phyloP scores from a whole-genome alignment of 2,113 vertebrate species.

The Alouatta palliata region DNA sequence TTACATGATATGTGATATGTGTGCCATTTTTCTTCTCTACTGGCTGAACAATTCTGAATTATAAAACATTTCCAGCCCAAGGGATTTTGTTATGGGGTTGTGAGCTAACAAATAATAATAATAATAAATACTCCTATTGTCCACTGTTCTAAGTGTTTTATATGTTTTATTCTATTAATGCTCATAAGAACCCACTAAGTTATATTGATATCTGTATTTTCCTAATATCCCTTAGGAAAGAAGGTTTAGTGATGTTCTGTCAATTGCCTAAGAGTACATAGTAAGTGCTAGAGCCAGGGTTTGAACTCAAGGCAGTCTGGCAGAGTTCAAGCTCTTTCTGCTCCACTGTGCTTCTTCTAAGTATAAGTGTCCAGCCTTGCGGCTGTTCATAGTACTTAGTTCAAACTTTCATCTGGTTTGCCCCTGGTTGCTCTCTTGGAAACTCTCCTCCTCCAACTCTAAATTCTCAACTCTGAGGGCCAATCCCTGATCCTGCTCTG shows the following conservation, averaged over 20 bases:
- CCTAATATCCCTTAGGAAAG: background rate
- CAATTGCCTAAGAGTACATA: background rate
- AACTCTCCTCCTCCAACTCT: background rate
- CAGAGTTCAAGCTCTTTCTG: background rate
- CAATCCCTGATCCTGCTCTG: background rate
- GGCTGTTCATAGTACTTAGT: background rate
- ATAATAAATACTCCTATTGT: background rate
- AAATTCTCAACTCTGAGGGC: background rate
- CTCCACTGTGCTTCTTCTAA: background rate
- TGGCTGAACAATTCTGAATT: constrained; percentile 40
- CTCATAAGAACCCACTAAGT: background rate
- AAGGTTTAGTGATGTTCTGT: background rate
- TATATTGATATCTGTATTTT: background rate
- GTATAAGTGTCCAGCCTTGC: background rate
- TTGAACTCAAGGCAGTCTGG: background rate
- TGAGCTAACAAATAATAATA: background rate
- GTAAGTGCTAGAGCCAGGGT: background rate
- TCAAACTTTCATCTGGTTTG: background rate
- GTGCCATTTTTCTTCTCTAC: constrained; percentile 2
- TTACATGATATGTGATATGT: constrained; percentile 10
- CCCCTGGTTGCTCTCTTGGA: too few species aligned
- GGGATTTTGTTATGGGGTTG: background rate
- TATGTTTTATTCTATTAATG: background rate
- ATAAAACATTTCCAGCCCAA: background rate
- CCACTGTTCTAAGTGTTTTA: background rate